Evolutionary conservation across 2,113 vertebrate genomes (phyloP), one percentile per base, ranked within the genome.

Genomic region (Macquaria australasica): DNA sequence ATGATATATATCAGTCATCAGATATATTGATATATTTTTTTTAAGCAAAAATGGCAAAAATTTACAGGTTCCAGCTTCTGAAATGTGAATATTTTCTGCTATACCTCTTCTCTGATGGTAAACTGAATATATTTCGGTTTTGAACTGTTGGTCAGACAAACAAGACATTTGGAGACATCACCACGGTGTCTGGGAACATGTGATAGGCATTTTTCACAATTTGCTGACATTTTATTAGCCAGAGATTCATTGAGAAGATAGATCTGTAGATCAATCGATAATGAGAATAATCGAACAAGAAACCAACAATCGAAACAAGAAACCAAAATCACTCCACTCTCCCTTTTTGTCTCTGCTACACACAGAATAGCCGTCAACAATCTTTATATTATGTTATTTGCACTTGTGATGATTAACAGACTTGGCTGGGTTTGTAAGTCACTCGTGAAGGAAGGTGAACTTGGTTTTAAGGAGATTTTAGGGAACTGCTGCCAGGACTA

Each of bases 361-460:
- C 31, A 37, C 31, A 37, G 3, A 10, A 34, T 21, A 55, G 53
- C 53, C 8, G 10, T 55, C 15, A 6, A 15, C 58, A 64, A 3
- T 9, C 12, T 58, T 48, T 31, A 28, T 62, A 7, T n/a, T 3
- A 39, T 2, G 21, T 31, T 50, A 5, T 45, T 43, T n/a, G 45
- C 21, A 77, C 16, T 34, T 70, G n/a, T 43, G 58, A 69, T 28
- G 48, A 77, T 70, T 71, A 45, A 77, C 48, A 71, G 31, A 16
- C 39, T 48, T 45, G 43, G 7, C 34, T 69, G 45, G 6, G 14
- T 50, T 82, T 76, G 23, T 62, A 51, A n/a, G 50, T 55, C 59
- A 56, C 34, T 23, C 34, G 8, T 55, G 37, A 56, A 70, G 5
- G 23, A 43, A 41, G 20, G 14, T 62, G 28, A 21, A 37, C 15